Evolutionary conservation across 2,797 vertebrate species (phyloP), one percentile per base, ranked within the genome.

Genomic region (Loriculus beryllinus): DNA sequence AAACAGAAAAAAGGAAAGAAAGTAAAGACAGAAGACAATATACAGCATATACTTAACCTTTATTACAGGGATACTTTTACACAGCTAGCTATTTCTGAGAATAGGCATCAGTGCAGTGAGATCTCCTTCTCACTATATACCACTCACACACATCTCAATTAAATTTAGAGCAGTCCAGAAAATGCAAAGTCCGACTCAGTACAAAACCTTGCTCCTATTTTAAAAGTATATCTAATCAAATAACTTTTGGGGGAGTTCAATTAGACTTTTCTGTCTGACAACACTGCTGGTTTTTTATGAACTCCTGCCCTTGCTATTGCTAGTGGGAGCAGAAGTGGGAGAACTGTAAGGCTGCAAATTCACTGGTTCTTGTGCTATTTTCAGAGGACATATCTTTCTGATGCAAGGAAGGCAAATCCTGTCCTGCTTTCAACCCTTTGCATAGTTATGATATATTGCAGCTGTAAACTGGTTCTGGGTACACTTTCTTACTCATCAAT

Each of bases 1-100:
- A n/a, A n/a, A n/a, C n/a, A 11, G 4, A 25, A 33, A 56, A 23
- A 23, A 54, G 20, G 14, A 33, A 56, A 56, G n/a, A 33, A 56
- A 56, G n/a, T 33, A 42, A 60, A 48, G 28, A 23, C 17, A 64
- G 37, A 65, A 63, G 77, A 56, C 92, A 93, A 95, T 79, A 87
- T 81, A 80, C 52, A 86, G 52, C 47, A 54, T 83, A 95, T 83
- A 86, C 86, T 93, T 97, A 96, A 90, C 88, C 95, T 97, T 96
- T 96, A 93, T 94, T 95, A 88, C 51, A 94, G 84, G 51, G 78
- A 90, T 95, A 80, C 68, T 64, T 94, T 94, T 91, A 91, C 87
- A 74, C 40, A 90, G 78, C 56, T 51, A 82, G 42, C 52, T 94
- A 56, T 79, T 94, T 95, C 87, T 93, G 69, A 95, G 92, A 95